phyloP scores from a whole-genome alignment of 1,140 invertebrate genomes.

The Rhagoletis pomonella region DNA sequence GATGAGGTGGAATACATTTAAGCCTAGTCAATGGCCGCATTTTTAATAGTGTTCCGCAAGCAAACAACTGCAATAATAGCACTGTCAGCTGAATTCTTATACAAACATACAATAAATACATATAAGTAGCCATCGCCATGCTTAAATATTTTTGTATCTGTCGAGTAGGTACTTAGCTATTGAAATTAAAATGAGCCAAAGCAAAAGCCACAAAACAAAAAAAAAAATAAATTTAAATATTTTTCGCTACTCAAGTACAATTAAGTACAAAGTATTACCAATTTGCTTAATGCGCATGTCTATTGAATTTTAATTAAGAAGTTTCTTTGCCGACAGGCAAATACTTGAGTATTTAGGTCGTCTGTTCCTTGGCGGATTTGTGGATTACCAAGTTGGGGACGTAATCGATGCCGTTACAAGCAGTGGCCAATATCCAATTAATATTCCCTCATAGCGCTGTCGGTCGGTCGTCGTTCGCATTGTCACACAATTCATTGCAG shows the following conservation, averaged over 20 bases:
- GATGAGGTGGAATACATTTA: not conserved
- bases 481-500: no score
- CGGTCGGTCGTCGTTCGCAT: not conserved
- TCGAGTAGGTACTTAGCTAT: not conserved
- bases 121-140: not conserved
- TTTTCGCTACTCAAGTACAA: slow-evolving; percentile 22
- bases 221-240: not conserved
- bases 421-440: slow-evolving; percentile 34
- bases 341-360: slow-evolving; percentile 49
- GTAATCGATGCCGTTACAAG: not conserved
- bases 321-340: slow-evolving; percentile 7
- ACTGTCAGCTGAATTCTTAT: not conserved
- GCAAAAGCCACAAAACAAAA: not conserved
- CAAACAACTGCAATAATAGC: not conserved
- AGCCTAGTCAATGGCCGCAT: slow-evolving; percentile 21
- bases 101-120: not conserved
- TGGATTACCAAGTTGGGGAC: slow-evolving; percentile 10
- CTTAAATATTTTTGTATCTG: not conserved
- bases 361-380: slow-evolving; percentile 41
- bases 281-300: slow-evolving; percentile 38
- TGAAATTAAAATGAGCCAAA: not conserved
- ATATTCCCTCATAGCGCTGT: slow-evolving; percentile 2
- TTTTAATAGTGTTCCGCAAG: not conserved
- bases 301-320: slow-evolving; percentile 48
- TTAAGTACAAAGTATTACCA: slow-evolving; percentile 29